Conservation (phyloP, 2,888 invertebrate genomes). For the Poecilobothrus nobilitatus region DNA sequence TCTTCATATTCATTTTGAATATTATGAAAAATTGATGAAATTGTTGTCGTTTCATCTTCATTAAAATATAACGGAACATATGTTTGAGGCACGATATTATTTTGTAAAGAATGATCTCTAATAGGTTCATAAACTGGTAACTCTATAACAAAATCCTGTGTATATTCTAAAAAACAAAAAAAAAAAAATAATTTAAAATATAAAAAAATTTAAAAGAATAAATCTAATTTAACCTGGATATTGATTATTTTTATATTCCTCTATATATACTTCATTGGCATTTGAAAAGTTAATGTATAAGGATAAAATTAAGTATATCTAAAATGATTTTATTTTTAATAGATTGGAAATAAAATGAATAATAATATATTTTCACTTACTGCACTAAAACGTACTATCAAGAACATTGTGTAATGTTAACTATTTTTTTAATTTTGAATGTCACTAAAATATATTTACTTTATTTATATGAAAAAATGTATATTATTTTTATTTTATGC, state of each 20-base stretch:
- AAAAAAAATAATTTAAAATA: not conserved
- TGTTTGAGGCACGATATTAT: not conserved
- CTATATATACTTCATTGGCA: not conserved
- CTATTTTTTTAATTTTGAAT: too few species aligned
- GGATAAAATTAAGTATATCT: not conserved
- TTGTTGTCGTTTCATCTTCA: not conserved
- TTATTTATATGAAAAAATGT: too few species aligned
- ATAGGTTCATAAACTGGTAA: not conserved
- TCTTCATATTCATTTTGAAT: not conserved
- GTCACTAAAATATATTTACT: too few species aligned
- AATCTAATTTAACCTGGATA: not conserved
- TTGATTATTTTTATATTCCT: not conserved
- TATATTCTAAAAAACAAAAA: not conserved
- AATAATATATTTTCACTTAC: too few species aligned
- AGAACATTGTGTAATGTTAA: too few species aligned
- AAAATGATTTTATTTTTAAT: too few species aligned
- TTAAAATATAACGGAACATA: not conserved
- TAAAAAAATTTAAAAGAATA: not conserved
- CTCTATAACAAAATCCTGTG: not conserved
- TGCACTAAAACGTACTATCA: too few species aligned
- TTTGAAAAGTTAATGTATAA: not conserved
- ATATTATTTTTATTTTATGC: not conserved
- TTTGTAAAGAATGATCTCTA: not conserved
- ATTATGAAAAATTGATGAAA: not conserved
- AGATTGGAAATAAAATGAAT: too few species aligned